phyloP scores from a whole-genome alignment of 2,113 vertebrate species.

The Cairina moschata region DNA sequence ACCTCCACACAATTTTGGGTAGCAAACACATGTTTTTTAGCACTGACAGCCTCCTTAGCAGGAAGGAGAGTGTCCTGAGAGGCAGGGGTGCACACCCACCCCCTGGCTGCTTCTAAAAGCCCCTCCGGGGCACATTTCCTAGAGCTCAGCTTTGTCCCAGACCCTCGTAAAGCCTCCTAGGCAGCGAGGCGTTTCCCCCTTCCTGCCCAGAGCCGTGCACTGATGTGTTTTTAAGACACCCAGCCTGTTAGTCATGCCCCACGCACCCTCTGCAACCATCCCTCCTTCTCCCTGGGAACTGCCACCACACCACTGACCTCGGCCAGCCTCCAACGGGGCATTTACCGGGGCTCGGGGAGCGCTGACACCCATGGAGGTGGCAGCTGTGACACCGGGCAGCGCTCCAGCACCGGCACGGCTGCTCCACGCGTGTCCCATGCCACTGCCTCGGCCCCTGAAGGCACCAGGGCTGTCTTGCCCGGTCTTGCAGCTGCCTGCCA shows the following conservation, averaged over 20 bases:
- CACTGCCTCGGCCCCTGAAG: background rate
- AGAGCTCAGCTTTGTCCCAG: background rate
- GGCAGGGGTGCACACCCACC: background rate
- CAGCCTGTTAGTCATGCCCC: background rate
- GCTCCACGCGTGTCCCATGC: background rate
- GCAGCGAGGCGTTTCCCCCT: background rate
- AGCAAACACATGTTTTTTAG: background rate
- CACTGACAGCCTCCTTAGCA: background rate
- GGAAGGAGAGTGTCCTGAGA: background rate
- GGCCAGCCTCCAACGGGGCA: background rate
- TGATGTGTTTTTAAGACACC: background rate
- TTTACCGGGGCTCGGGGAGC: background rate
- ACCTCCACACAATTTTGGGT: background rate
- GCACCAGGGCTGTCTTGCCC: background rate
- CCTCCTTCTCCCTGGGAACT: background rate
- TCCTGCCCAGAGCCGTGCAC: background rate
- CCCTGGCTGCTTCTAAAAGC: background rate
- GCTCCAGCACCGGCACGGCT: background rate
- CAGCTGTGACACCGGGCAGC: background rate
- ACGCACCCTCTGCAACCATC: background rate
- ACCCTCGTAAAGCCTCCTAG: background rate
- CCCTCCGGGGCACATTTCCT: background rate
- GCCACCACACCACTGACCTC: background rate
- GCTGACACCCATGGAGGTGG: background rate
- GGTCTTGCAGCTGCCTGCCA: conserved; percentile 66